phyloP scores from a whole-genome alignment of 1,140 invertebrate species.

The Penaeus japonicus region DNA sequence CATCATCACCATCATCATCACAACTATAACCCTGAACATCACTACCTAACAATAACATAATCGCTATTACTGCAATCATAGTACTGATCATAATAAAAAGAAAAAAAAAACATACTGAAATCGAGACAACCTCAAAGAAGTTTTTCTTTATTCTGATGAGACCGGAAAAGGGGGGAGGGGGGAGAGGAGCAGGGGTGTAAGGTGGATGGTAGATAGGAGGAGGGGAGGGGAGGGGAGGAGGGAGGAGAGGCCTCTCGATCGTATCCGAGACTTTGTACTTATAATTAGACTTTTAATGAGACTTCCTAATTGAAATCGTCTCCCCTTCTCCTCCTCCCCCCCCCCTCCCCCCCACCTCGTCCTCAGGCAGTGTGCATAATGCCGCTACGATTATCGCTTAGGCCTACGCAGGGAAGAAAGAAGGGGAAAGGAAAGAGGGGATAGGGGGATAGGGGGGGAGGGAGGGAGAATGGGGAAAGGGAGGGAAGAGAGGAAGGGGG shows the following conservation, averaged over 20 bases:
- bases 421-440: not conserved
- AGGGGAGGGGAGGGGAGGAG: not conserved
- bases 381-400: slow-evolving; percentile 40
- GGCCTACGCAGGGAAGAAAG: slow-evolving; percentile 21
- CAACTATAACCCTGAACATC: too few species aligned
- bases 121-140: not conserved
- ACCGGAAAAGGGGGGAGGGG: too few species aligned
- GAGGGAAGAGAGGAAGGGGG: not conserved
- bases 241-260: not conserved
- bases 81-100: not conserved
- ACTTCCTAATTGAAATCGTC: slow-evolving; percentile 27
- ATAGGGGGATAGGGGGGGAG: not conserved
- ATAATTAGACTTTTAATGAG: slow-evolving; percentile 50
- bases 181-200: too few species aligned
- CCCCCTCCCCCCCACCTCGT: not conserved
- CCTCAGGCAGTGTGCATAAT: slow-evolving; percentile 42
- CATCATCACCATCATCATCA: too few species aligned
- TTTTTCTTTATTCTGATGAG: not conserved
- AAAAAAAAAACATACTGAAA: not conserved
- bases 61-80: too few species aligned
- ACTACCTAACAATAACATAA: too few species aligned
- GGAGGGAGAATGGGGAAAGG: not conserved
- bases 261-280: slow-evolving; percentile 29
- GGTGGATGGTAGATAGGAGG: not conserved
- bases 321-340: not conserved